Evolutionary conservation across 2,888 invertebrate species (phyloP).

Genomic region (Ametastegia equiseti): DNA sequence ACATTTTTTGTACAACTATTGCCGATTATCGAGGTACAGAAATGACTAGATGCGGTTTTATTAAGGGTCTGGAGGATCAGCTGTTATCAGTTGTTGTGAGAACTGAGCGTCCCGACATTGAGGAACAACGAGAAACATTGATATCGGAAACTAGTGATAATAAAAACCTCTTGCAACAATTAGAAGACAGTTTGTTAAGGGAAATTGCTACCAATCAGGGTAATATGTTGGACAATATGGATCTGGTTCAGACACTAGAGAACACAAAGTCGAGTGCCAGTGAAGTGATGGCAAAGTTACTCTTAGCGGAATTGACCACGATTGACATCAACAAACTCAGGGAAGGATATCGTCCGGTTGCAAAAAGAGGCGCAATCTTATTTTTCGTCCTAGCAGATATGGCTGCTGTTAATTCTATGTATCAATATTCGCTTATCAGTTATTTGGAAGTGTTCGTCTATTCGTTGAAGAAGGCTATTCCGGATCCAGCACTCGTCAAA

Average conservation of each 20-base stretch:
- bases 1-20: neutral
- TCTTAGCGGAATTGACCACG: constrained; percentile 86
- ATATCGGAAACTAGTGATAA: constrained; percentile 92
- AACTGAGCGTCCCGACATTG: constrained; percentile 91
- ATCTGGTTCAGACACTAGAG: constrained; percentile 90
- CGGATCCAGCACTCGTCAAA: constrained; percentile 86
- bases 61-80: constrained; percentile 92
- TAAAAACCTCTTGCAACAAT: constrained; percentile 87
- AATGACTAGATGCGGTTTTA: constrained; percentile 38
- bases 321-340: constrained; percentile 89
- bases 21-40: neutral
- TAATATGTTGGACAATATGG: constrained; percentile 95
- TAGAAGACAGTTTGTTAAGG: constrained; percentile 91
- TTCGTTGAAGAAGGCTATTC: constrained; percentile 89
- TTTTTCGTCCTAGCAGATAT: constrained; percentile 95
- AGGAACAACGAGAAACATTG: constrained; percentile 90
- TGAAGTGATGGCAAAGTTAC: constrained; percentile 88
- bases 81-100: constrained; percentile 92
- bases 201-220: constrained; percentile 92
- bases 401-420: constrained; percentile 93
- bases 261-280: constrained; percentile 92
- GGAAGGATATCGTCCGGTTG: constrained; percentile 91
- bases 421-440: constrained; percentile 92
- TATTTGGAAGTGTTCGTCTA: constrained; percentile 91
- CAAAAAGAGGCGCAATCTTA: constrained; percentile 91